These are phyloP conservation scores for Cynopterus sphinx DNA, from an alignment of 2,797 vertebrate genomes.

Conservation along the genomic window DNA sequence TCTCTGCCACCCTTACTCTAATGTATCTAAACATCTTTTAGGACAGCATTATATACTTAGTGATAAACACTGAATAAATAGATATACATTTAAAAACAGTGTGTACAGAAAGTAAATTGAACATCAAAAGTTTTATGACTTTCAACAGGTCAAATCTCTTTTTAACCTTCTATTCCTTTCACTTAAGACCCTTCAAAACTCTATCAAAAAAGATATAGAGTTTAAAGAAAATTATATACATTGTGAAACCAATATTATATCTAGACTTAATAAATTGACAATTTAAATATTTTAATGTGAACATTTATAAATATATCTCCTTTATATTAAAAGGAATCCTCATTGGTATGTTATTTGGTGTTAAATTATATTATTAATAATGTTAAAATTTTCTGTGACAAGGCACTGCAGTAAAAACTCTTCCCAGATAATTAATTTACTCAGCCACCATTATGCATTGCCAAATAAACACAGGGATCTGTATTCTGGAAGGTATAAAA, in stretches of 20 bases:
- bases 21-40: background rate
- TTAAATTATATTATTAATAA: background rate
- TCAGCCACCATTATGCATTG: background rate
- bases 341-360: background rate
- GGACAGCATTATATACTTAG: background rate
- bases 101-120: background rate
- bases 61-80: background rate
- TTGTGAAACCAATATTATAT: background rate
- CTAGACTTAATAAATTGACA: background rate
- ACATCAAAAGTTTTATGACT: background rate
- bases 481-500: background rate
- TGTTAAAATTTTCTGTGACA: background rate
- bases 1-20: background rate
- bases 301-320: background rate
- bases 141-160: background rate
- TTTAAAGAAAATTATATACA: background rate
- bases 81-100: background rate
- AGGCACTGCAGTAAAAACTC: background rate
- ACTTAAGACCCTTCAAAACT: background rate
- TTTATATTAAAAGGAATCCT: background rate
- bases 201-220: background rate
- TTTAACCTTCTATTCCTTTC: background rate
- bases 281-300: background rate
- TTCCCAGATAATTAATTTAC: background rate
- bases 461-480: background rate